Conservation (phyloP, 1,140 invertebrate genomes). For the Halesus radiatus region DNA sequence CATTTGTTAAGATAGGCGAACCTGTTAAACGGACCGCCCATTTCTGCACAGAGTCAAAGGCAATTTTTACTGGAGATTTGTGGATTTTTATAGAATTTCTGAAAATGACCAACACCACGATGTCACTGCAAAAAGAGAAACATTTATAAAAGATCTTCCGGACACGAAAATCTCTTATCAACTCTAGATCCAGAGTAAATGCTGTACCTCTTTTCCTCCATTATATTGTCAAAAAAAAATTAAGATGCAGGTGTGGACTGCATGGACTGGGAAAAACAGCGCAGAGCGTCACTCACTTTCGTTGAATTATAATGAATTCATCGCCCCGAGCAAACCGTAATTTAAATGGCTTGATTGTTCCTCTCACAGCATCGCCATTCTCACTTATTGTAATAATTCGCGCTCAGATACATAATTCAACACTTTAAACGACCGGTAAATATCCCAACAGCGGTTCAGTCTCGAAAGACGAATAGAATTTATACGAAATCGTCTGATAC, state of each 20-base stretch:
- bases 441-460: not conserved
- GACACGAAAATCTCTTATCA: too few species aligned
- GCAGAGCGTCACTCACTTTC: conserved; percentile 37
- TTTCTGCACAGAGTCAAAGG: too few species aligned
- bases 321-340: not conserved
- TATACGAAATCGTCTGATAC: not conserved
- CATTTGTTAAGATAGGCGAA: too few species aligned
- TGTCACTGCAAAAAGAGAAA: too few species aligned
- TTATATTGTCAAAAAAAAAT: not conserved
- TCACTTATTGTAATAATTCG: not conserved
- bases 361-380: conserved; percentile 18
- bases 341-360: conserved; percentile 24
- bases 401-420: not conserved
- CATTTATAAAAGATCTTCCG: too few species aligned
- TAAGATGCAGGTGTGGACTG: not conserved
- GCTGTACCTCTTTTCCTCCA: too few species aligned
- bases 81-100: too few species aligned
- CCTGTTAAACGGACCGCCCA: too few species aligned
- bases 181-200: too few species aligned
- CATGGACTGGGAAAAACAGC: not conserved
- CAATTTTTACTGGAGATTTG: too few species aligned
- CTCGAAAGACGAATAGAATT: not conserved
- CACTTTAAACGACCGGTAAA: not conserved
- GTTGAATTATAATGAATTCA: conserved; percentile 39
- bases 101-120: too few species aligned